phyloP scores from a whole-genome alignment of 2,888 invertebrate species.

The Parascotia fuliginaria region DNA sequence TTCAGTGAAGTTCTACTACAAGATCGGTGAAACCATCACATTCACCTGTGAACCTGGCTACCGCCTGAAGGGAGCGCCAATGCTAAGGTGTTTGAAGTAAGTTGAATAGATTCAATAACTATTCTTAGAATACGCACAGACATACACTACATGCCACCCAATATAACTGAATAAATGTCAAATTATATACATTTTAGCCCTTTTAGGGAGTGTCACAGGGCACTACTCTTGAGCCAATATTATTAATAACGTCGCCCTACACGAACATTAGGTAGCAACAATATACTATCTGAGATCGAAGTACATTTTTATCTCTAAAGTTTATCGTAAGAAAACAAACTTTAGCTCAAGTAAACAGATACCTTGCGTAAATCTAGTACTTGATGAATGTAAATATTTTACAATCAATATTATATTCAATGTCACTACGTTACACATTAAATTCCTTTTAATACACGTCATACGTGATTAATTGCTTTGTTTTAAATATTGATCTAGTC shows the following conservation, averaged over 20 bases:
- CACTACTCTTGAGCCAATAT: not conserved
- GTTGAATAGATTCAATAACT: too few relatives aligned
- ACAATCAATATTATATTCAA: not conserved
- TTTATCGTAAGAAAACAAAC: not conserved
- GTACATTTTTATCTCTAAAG: not conserved
- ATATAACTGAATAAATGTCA: too few relatives aligned
- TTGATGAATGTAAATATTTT: not conserved
- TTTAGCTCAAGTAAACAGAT: not conserved
- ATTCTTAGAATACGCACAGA: too few relatives aligned
- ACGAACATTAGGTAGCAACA: not conserved
- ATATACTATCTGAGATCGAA: not conserved
- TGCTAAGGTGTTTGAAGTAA: constrained; percentile 89
- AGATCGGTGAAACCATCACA: constrained; percentile 93
- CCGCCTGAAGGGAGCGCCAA: constrained; percentile 90
- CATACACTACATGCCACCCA: too few relatives aligned
- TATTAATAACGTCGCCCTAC: not conserved
- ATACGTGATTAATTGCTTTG: too few relatives aligned
- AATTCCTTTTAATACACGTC: not conserved
- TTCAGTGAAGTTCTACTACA: constrained; percentile 94
- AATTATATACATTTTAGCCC: too few relatives aligned
- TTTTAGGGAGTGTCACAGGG: not conserved
- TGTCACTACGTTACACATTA: not conserved
- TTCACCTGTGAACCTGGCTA: constrained; percentile 93
- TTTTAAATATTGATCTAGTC: too few relatives aligned
- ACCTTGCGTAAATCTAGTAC: not conserved